Evolutionary conservation across 2,888 invertebrate species (phyloP).

Genomic region (Parnassius mnemosyne): DNA sequence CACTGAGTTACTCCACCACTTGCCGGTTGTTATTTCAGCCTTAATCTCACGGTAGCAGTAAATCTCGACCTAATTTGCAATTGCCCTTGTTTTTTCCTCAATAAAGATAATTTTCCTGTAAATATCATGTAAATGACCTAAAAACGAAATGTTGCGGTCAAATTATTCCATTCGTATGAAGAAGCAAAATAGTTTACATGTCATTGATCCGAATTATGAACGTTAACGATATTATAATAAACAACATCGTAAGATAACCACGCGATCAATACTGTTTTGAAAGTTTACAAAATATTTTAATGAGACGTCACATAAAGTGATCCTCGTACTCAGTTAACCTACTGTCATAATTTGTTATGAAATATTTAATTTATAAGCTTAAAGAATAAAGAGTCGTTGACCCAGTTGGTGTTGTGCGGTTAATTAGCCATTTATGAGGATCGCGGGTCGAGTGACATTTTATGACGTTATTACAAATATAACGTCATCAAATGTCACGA

Average conservation of each 20-base stretch:
- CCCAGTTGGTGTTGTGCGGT: slow-evolving; percentile 53
- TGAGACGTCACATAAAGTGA: slow-evolving; percentile 13
- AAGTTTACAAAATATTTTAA: background rate
- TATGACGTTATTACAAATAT: slow-evolving; percentile 41
- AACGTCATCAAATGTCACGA: too few species aligned
- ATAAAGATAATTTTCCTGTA: slow-evolving; percentile 56
- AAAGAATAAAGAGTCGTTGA: slow-evolving; percentile 68
- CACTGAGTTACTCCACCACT: slow-evolving; percentile 32
- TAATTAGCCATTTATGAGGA: slow-evolving; percentile 58
- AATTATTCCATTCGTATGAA: slow-evolving; percentile 4
- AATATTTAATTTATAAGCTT: slow-evolving; percentile 49
- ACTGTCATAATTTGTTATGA: slow-evolving; percentile 37
- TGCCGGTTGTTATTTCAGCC: slow-evolving; percentile 53
- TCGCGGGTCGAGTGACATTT: slow-evolving; percentile 44
- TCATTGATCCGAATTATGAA: slow-evolving; percentile 15
- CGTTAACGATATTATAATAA: slow-evolving; percentile 8
- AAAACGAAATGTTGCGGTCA: slow-evolving; percentile 36
- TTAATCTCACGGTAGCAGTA: slow-evolving; percentile 43
- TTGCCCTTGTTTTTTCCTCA: slow-evolving; percentile 61
- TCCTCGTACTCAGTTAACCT: slow-evolving; percentile 29
- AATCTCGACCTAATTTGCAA: slow-evolving; percentile 60
- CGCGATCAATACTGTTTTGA: too few species aligned
- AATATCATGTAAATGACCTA: slow-evolving; percentile 72
- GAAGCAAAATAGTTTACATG: slow-evolving; percentile 24
- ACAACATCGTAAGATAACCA: slow-evolving; percentile 14